These are phyloP conservation scores for Muscicapa adusta DNA, from an alignment of 2,113 vertebrate genomes.

Conservation along the genomic window DNA sequence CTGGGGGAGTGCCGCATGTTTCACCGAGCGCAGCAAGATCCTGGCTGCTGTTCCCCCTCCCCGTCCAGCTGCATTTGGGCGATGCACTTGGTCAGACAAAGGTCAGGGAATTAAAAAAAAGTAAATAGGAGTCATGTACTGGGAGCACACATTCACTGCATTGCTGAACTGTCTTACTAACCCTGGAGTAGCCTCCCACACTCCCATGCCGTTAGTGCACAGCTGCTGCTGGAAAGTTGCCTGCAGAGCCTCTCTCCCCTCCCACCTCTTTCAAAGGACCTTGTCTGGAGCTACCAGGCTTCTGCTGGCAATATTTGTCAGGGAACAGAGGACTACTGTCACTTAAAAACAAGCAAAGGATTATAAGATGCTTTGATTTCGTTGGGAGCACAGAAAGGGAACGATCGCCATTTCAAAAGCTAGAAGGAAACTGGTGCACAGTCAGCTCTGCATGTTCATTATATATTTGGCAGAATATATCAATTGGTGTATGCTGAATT, in stretches of 20 bases:
- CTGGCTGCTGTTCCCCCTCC: neutral
- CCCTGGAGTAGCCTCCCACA: neutral
- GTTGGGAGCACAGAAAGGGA: neutral
- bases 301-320: constrained; percentile 6
- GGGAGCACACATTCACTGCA: neutral
- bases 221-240: constrained; percentile 54
- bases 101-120: constrained; percentile 6
- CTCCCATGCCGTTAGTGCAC: neutral
- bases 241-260: neutral
- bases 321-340: constrained; percentile 22
- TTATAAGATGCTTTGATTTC: constrained; percentile 35
- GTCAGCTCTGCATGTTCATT: neutral
- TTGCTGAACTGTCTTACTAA: constrained; percentile 27
- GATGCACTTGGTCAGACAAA: neutral
- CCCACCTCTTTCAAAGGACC: neutral
- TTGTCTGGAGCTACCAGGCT: constrained; percentile 20
- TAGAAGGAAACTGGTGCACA: neutral
- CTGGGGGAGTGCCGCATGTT: rapidly evolving
- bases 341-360: constrained; percentile 1
- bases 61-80: neutral
- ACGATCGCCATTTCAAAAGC: neutral
- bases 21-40: neutral
- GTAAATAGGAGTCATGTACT: neutral
- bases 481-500: neutral
- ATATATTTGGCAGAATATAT: neutral